phyloP scores from a whole-genome alignment of 2,888 invertebrate species.

The Anticlea derivata region DNA sequence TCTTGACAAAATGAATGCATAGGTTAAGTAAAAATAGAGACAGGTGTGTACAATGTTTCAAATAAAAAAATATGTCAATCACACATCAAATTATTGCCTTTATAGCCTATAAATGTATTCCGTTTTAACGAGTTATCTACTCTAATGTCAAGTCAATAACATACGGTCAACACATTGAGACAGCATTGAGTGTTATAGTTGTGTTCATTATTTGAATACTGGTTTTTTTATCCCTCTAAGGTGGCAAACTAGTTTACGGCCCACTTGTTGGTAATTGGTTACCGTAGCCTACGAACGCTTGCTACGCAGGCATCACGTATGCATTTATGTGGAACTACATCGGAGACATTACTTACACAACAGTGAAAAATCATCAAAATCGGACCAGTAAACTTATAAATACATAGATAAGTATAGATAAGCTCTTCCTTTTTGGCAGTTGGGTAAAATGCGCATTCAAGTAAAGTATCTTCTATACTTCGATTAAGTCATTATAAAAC shows the following conservation, averaged over 20 bases:
- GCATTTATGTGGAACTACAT: no score
- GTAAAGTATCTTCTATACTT: no score
- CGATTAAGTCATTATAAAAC: conserved; percentile 12
- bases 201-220: conserved; percentile 12
- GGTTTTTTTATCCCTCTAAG: no score
- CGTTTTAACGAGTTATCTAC: conserved; percentile 49
- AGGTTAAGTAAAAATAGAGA: conserved; percentile 30
- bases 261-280: no score
- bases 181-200: background rate
- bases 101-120: conserved; percentile 46
- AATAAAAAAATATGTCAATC: conserved; percentile 54
- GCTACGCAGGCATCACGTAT: no score
- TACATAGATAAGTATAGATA: no score
- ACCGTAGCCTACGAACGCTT: no score
- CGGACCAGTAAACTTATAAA: no score
- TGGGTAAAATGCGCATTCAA: background rate
- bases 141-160: conserved; percentile 29
- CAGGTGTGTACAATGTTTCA: conserved; percentile 40
- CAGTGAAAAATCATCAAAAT: no score
- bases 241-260: no score
- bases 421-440: no score
- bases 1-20: conserved; percentile 9
- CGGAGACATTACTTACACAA: no score
- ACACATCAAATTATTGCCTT: conserved; percentile 54
- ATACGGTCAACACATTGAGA: background rate